Conservation (phyloP, 2,113 vertebrate species). For the Scopus umbretta region DNA sequence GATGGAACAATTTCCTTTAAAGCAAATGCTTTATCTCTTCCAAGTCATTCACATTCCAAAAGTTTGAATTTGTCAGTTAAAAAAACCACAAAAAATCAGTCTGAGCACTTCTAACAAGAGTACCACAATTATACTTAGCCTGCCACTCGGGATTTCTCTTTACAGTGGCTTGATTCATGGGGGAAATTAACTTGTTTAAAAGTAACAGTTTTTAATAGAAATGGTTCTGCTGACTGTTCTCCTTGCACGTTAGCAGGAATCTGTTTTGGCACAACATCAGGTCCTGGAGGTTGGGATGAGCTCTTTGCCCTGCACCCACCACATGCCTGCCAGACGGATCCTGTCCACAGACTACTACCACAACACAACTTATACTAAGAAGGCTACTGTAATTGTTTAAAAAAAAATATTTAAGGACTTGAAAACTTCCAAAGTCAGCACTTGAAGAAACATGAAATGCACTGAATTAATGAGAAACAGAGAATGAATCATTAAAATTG, state of each 20-base stretch:
- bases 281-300: not conserved
- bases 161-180: not conserved
- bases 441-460: not conserved
- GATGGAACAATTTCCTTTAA: not conserved
- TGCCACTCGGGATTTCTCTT: not conserved
- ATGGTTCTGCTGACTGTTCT: constrained; percentile 8
- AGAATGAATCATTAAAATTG: constrained; percentile 44
- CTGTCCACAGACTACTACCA: not conserved
- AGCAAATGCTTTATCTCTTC: not conserved
- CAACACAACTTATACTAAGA: not conserved
- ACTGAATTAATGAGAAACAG: constrained; percentile 28
- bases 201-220: constrained; percentile 15
- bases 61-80: not conserved
- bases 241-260: not conserved
- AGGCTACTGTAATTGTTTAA: not conserved
- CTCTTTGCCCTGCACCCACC: not conserved
- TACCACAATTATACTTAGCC: not conserved
- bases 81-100: not conserved
- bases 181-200: constrained; percentile 49
- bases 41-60: not conserved
- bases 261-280: not conserved
- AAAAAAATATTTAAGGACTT: not conserved
- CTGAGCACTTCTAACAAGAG: not conserved
- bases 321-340: fast-evolving
- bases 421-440: constrained; percentile 28